Evolutionary conservation across 2,888 invertebrate species (phyloP).

Genomic region (Caenorhabditis sp.): DNA sequence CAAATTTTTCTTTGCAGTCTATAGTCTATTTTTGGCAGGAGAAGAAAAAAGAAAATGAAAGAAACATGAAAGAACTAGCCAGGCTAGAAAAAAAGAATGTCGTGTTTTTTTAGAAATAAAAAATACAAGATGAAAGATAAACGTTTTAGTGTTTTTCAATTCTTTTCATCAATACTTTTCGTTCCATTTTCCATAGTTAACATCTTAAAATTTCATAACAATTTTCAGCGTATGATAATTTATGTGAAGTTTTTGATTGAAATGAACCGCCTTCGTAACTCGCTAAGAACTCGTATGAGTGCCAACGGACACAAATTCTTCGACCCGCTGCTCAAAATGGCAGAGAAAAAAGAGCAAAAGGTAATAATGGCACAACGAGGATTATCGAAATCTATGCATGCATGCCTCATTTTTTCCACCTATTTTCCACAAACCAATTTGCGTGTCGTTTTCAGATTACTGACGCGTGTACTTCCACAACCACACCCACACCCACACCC

Average conservation of each 20-base stretch:
- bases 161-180: no score
- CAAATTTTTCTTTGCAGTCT: slow-evolving; percentile 21
- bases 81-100: slow-evolving; percentile 6
- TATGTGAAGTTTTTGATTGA: slow-evolving; percentile 71
- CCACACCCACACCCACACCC: slow-evolving; percentile 6
- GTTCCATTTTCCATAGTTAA: no score
- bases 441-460: slow-evolving; percentile 44
- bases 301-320: slow-evolving; percentile 71
- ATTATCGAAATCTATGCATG: no score
- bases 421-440: slow-evolving; percentile 7
- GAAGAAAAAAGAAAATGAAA: not conserved
- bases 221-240: slow-evolving; percentile 70
- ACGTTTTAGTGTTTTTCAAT: no score
- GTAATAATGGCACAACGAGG: slow-evolving; percentile 24
- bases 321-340: slow-evolving; percentile 69
- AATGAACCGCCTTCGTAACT: slow-evolving; percentile 67
- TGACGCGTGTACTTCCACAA: slow-evolving; percentile 28
- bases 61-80: not conserved
- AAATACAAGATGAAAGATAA: no score
- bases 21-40: slow-evolving; percentile 20
- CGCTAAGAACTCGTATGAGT: slow-evolving; percentile 63
- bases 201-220: no score
- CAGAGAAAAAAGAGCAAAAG: slow-evolving; percentile 67
- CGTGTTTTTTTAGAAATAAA: not conserved
- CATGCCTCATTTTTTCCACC: not conserved